Percentiles rank a stretch among this genome's conserved stretches.
These are phyloP conservation scores for Tangara arthus DNA, from an alignment of 2,797 vertebrate species.

Conservation along the genomic window DNA sequence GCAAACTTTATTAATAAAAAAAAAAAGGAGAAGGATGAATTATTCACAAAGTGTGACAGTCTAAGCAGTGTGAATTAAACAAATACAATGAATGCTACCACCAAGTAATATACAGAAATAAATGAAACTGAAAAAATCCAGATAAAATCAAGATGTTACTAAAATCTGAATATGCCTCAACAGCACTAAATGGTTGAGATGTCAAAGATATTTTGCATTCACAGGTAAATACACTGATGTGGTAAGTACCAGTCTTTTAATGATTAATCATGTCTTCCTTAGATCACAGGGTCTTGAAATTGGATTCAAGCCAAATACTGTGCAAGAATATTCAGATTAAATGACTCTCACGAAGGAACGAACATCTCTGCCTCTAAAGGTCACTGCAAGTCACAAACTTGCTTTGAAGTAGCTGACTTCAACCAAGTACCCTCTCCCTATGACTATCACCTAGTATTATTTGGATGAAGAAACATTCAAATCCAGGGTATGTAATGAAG, in stretches of 20 bases:
- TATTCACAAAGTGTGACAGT: not conserved
- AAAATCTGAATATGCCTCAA: not conserved
- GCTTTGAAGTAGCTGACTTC: not conserved
- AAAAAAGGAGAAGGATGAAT: not conserved
- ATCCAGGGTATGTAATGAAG: not conserved
- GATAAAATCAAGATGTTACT: not conserved
- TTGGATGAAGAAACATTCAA: not conserved
- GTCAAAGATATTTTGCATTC: not conserved
- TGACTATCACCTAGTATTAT: too few species aligned
- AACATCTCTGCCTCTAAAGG: not conserved
- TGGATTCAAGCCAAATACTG: not conserved
- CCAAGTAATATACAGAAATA: not conserved
- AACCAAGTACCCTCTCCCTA: not conserved
- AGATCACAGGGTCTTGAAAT: not conserved
- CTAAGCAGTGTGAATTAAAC: not conserved
- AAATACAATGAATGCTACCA: not conserved
- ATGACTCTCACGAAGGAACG: fast-evolving
- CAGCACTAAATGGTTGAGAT: not conserved
- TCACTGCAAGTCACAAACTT: not conserved
- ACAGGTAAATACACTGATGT: not conserved
- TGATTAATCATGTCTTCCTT: not conserved
- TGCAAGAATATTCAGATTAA: not conserved
- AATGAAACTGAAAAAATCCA: not conserved
- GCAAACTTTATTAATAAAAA: not conserved
- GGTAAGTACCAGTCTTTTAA: not conserved